These are phyloP conservation scores for Corythornis madagascariensis DNA, from an alignment of 2,113 vertebrate genomes.

Conservation along the genomic window DNA sequence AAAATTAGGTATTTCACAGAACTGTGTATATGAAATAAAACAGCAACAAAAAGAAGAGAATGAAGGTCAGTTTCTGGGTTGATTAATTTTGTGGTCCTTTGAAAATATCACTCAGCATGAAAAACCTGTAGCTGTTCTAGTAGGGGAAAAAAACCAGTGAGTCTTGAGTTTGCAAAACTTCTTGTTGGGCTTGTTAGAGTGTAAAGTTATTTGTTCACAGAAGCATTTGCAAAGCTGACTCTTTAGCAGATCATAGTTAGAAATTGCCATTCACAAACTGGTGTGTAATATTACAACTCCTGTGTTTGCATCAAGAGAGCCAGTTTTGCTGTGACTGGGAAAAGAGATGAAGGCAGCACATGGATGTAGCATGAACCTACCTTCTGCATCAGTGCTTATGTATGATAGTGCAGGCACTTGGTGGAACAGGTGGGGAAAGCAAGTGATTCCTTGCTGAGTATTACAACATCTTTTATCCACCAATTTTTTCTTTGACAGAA, in stretches of 20 bases:
- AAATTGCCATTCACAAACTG: neutral
- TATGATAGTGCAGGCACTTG: neutral
- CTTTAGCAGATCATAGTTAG: neutral
- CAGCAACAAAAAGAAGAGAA: constrained; percentile 61
- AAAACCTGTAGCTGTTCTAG: neutral
- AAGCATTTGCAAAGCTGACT: neutral
- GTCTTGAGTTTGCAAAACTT: neutral
- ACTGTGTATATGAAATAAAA: constrained; percentile 86
- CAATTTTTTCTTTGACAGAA: neutral
- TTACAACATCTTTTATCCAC: neutral
- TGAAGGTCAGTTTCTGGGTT: constrained; percentile 72
- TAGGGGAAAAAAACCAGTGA: neutral
- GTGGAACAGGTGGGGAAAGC: neutral
- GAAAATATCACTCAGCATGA: neutral
- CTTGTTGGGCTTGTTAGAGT: neutral
- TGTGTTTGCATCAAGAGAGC: neutral
- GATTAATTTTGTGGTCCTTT: neutral
- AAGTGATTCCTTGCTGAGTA: neutral
- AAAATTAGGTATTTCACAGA: constrained; percentile 87
- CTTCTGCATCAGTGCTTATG: neutral
- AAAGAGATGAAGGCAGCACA: neutral
- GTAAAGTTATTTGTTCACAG: neutral
- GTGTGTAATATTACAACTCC: neutral
- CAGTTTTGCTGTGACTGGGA: neutral
- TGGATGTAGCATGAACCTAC: neutral